Evolutionary conservation across 2,113 vertebrate species (phyloP).

Genomic region (Arizona elegans): DNA sequence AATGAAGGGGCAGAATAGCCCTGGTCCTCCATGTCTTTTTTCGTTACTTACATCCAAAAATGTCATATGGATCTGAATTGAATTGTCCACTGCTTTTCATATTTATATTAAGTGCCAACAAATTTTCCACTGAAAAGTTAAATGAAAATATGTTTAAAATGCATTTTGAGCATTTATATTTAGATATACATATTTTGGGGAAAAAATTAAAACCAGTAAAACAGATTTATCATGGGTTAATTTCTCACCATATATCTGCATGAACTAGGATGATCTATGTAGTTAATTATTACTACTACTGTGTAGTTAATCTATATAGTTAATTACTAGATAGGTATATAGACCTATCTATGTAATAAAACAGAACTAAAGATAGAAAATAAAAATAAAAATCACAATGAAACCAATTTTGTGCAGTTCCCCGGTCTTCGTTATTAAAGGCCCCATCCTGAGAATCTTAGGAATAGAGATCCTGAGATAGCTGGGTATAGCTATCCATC

Average conservation of each 20-base stretch:
- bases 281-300: not conserved
- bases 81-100: not conserved
- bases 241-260: not conserved
- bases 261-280: not conserved
- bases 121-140: not conserved
- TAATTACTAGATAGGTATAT: not conserved
- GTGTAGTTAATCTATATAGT: not conserved
- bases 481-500: not conserved
- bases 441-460: not conserved
- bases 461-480: not conserved
- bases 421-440: not conserved
- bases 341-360: not conserved
- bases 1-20: not conserved
- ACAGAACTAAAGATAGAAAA: not conserved
- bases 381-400: not conserved
- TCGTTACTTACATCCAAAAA: not conserved
- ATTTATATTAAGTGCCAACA: not conserved
- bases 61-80: not conserved
- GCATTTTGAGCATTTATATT: not conserved
- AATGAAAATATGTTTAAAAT: not conserved
- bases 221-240: not conserved
- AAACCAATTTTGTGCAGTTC: not conserved
- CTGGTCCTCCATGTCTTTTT: not conserved
- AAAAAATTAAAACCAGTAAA: not conserved
- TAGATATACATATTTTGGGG: not conserved